Percentiles rank a stretch among this genome's conserved stretches.
Conservation (phyloP, 2,888 invertebrate genomes). For the Nymphalis urticae region DNA sequence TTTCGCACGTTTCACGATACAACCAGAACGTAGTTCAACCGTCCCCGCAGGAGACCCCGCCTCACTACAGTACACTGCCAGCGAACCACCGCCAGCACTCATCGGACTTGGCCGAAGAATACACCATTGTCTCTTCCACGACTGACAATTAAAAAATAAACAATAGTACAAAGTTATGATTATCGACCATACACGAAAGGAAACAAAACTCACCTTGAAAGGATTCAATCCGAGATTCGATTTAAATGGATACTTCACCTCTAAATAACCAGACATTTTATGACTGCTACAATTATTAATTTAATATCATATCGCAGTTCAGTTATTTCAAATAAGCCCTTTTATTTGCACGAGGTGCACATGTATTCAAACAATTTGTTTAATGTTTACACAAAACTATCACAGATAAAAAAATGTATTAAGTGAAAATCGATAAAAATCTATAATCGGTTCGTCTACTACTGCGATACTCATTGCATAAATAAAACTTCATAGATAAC, state of each 20-base stretch:
- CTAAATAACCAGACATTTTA: conserved; percentile 82
- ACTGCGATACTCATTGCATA: not conserved
- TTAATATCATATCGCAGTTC: conserved; percentile 34
- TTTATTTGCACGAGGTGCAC: conserved; percentile 39
- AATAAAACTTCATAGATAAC: not conserved
- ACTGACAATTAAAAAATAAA: conserved; percentile 65
- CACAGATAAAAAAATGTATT: conserved; percentile 40
- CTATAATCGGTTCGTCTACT: conserved; percentile 31
- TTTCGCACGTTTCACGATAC: conserved; percentile 83
- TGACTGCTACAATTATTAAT: conserved; percentile 28
- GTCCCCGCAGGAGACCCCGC: conserved; percentile 73
- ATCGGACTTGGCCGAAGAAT: conserved; percentile 81
- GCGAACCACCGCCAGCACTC: conserved; percentile 75
- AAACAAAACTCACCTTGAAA: conserved; percentile 80
- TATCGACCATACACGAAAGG: conserved; percentile 29
- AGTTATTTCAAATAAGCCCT: conserved; percentile 24
- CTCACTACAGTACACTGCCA: conserved; percentile 81
- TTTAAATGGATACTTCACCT: conserved; percentile 84
- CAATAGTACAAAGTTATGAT: conserved; percentile 15
- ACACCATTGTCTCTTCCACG: conserved; percentile 86
- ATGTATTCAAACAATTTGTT: conserved; percentile 47
- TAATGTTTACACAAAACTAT: conserved; percentile 46
- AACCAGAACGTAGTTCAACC: conserved; percentile 81
- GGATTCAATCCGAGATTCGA: conserved; percentile 83
- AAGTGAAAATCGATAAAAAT: conserved; percentile 27